Evolutionary conservation across 2,113 vertebrate species (phyloP).

Genomic region (Otus sunia): DNA sequence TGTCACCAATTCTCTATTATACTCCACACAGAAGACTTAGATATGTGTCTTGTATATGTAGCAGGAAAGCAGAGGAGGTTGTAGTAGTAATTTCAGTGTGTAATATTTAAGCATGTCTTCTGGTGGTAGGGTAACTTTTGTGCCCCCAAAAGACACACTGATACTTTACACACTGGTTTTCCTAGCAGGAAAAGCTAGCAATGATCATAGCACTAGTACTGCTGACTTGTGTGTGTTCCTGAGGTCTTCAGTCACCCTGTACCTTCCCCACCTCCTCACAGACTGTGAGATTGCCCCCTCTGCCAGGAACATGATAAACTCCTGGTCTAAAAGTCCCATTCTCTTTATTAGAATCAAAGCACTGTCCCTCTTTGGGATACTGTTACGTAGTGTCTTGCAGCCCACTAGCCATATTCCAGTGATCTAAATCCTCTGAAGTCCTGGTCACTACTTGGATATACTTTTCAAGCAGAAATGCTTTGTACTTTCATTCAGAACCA

Average conservation of each 20-base stretch:
- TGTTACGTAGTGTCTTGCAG: not conserved
- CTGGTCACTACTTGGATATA: not conserved
- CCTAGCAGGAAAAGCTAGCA: not conserved
- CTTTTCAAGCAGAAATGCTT: not conserved
- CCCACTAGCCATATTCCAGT: not conserved
- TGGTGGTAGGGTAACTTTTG: not conserved
- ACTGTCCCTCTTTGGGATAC: not conserved
- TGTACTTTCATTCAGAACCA: not conserved
- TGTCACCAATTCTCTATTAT: not conserved
- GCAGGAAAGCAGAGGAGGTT: not conserved
- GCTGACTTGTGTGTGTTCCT: not conserved
- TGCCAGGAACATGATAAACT: not conserved
- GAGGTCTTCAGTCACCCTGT: not conserved
- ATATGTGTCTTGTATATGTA: not conserved
- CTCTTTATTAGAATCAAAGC: not conserved
- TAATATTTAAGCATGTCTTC: not conserved
- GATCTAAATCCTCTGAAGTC: not conserved
- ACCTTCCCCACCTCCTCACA: not conserved
- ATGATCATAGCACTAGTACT: not conserved
- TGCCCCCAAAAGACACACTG: not conserved
- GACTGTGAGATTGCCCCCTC: not conserved
- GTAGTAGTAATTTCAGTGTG: not conserved
- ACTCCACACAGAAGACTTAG: not conserved
- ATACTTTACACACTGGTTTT: not conserved
- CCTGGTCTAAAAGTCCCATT: not conserved